Evolutionary conservation across 2,888 invertebrate species (phyloP).

Genomic region (Heliconius sara): DNA sequence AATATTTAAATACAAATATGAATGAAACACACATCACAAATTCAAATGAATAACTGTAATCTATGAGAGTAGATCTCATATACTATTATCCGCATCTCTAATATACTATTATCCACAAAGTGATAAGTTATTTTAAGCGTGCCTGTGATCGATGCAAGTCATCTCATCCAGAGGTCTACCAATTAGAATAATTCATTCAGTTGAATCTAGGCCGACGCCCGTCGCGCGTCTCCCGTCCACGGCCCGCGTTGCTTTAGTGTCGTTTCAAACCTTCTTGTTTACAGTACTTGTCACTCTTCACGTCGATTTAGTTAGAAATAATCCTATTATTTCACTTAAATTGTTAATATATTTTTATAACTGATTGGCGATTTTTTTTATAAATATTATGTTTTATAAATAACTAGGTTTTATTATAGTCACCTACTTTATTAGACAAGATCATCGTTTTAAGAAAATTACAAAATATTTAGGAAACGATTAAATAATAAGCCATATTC

Average conservation of each 20-base stretch:
- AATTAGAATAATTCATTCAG: slow-evolving; percentile 56
- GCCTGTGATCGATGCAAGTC: slow-evolving; percentile 29
- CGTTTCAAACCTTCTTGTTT: slow-evolving; percentile 32
- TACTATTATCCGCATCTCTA: background rate
- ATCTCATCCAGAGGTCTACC: slow-evolving; percentile 37
- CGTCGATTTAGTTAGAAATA: slow-evolving; percentile 1
- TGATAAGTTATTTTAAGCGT: slow-evolving; percentile 12
- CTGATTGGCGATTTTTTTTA: too few relatives aligned
- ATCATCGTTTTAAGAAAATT: too few relatives aligned
- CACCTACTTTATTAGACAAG: too few relatives aligned
- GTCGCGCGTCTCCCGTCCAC: slow-evolving; percentile 12
- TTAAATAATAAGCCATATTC: too few relatives aligned
- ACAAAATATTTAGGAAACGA: too few relatives aligned
- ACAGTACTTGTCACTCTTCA: slow-evolving; percentile 31
- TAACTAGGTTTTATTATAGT: too few relatives aligned
- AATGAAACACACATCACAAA: too few relatives aligned
- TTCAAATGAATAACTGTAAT: too few relatives aligned
- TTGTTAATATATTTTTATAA: too few relatives aligned
- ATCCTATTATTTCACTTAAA: background rate
- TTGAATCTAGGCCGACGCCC: slow-evolving; percentile 51
- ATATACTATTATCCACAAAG: background rate
- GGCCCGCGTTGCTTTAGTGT: background rate
- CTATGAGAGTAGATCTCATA: too few relatives aligned
- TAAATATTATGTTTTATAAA: too few relatives aligned
- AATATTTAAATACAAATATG: too few relatives aligned